Evolutionary conservation across 2,888 invertebrate genomes (phyloP), one percentile per base, ranked within the genome.

Genomic region (Meliscaeva auricollis): DNA sequence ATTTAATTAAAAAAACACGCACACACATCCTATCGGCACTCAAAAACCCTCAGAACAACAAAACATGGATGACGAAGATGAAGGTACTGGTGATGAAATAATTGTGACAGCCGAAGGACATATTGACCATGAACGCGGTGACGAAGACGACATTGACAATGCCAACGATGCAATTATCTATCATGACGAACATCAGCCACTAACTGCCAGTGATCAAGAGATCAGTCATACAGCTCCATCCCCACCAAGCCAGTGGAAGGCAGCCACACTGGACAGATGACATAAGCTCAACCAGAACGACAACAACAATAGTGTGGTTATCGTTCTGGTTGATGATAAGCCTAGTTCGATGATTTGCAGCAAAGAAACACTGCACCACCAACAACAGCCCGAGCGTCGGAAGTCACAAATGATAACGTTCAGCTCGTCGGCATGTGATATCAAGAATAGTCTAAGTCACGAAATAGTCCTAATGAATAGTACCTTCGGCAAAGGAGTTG

Each of bases 271-370:
- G 79, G 91, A 91, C 46, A 91, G 91, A 91, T 91, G 91, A 91
- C 91, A 91, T 90, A 90, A 91, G 88, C 89, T 89, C 89, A 91
- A 90, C 88, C 91, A 91, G 90, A 89, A 87, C 88, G 91, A 91
- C 89, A 91, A 91, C 89, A 91, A 91, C 89, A 91, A 91, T 78
- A 91, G 90, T 32, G 91, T 91, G 84, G 91, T 91, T 90, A 91
- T 91, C 88, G 91, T 91, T 87, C 89, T 91, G 91, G 91, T 91
- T 91, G 91, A 91, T 88, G 91, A 91, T 85, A 91, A 91, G 79
- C 91, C 91, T 74, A 91, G 91, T 82, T 91, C 91, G 88, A 91
- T 91, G 91, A 91, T 91, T 88, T 91, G 91, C 88, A 87, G 77
- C 68, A 91, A 90, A 80, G 91, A 91, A 84, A 88, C 87, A 69